Conservation (phyloP, 1,140 invertebrate genomes). For the Dendrolimus kikuchii region DNA sequence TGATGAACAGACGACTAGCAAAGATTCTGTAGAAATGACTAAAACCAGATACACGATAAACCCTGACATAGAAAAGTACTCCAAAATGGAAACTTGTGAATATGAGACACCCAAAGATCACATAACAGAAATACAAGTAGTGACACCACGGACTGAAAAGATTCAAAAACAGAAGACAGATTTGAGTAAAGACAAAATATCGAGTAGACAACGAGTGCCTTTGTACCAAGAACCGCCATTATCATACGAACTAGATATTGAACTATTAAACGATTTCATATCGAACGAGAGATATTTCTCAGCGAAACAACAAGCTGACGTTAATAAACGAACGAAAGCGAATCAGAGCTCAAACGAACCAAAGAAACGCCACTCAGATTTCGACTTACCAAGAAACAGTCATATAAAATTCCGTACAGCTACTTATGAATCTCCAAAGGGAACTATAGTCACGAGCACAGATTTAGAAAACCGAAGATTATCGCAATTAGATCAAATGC, state of each 20-base stretch:
- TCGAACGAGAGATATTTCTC: slow-evolving; percentile 62
- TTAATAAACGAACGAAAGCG: slow-evolving; percentile 48
- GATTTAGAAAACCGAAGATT: slow-evolving; percentile 63
- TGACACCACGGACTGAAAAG: slow-evolving; percentile 53
- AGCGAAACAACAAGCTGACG: slow-evolving; percentile 51
- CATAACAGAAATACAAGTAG: slow-evolving; percentile 67
- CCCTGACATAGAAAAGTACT: slow-evolving; percentile 34
- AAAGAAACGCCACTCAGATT: slow-evolving; percentile 69
- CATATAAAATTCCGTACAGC: slow-evolving; percentile 75
- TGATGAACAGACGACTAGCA: slow-evolving; percentile 39
- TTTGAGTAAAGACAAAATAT: slow-evolving; percentile 42
- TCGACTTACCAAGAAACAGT: slow-evolving; percentile 66
- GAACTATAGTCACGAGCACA: slow-evolving; percentile 60
- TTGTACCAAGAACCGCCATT: slow-evolving; percentile 47
- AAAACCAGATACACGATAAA: slow-evolving; percentile 58
- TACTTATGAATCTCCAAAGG: slow-evolving; percentile 72
- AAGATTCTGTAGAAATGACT: slow-evolving; percentile 50
- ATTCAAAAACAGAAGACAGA: slow-evolving; percentile 36
- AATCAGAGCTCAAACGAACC: slow-evolving; percentile 46
- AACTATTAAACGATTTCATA: slow-evolving; percentile 64
- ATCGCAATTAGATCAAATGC: slow-evolving; percentile 63
- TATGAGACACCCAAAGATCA: slow-evolving; percentile 41
- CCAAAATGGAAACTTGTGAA: slow-evolving; percentile 26
- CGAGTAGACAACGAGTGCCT: slow-evolving; percentile 50
- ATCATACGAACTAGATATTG: slow-evolving; percentile 59